A percentile compares a stretch with the other conserved stretches of the same genome.
Conservation (phyloP, 2,888 invertebrate genomes). For the Abrostola triplasia region DNA sequence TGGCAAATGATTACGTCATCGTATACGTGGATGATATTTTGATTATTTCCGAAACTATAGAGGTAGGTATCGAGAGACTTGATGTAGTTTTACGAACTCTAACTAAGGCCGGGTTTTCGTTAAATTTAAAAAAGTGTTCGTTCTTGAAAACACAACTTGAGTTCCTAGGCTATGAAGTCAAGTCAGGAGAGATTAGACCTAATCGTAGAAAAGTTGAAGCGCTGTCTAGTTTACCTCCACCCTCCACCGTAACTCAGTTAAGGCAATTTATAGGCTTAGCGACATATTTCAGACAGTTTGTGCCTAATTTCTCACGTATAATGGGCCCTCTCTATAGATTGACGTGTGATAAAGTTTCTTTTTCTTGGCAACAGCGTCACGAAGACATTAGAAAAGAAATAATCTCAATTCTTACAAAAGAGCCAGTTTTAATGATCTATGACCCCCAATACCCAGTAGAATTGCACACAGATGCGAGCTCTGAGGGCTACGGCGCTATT, state of each 20-base stretch:
- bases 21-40: conserved; percentile 1
- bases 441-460: background rate
- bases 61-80: background rate
- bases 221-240: background rate
- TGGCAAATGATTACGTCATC: background rate
- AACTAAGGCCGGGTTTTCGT: conserved; percentile 8
- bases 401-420: background rate
- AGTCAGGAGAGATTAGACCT: background rate
- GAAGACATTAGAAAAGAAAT: conserved; percentile 6
- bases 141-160: background rate
- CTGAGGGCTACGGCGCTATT: conserved; percentile 6
- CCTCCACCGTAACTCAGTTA: background rate
- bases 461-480: background rate
- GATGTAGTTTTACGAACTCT: background rate
- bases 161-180: background rate
- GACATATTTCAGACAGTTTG: conserved; percentile 16
- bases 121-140: conserved; percentile 8
- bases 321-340: conserved; percentile 7
- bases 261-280: conserved; percentile 10
- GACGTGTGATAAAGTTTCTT: background rate
- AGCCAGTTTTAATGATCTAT: conserved; percentile 4
- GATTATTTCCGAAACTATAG: background rate
- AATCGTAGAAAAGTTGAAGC: conserved; percentile 6
- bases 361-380: background rate
- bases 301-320: conserved; percentile 5